Evolutionary conservation across 2,113 vertebrate species (phyloP).

Genomic region (Elgaria multicarinata): DNA sequence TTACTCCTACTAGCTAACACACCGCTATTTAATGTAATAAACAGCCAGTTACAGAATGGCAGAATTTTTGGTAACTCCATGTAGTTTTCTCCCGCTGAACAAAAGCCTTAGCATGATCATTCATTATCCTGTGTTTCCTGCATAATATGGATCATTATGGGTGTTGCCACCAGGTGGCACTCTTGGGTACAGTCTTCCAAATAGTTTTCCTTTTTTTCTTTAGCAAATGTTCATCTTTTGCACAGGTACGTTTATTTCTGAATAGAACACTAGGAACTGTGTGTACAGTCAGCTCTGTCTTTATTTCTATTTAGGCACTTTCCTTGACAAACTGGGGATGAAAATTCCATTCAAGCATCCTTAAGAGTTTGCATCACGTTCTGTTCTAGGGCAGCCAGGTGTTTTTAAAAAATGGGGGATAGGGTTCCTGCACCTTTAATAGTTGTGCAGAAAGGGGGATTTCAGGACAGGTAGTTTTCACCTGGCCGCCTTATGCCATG

Average conservation of each 20-base stretch:
- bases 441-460: background rate
- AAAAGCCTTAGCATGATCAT: background rate
- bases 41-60: background rate
- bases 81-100: background rate
- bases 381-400: background rate
- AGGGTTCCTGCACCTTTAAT: background rate
- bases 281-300: background rate
- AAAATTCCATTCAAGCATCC: background rate
- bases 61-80: slow-evolving; percentile 8
- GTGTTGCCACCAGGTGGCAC: slow-evolving; percentile 21
- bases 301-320: background rate
- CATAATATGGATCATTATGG: background rate
- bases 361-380: background rate
- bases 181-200: background rate
- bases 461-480: background rate
- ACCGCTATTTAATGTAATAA: background rate
- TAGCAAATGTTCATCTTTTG: slow-evolving; percentile 1
- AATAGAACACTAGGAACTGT: background rate
- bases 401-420: background rate
- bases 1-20: background rate
- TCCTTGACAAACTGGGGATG: background rate
- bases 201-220: background rate
- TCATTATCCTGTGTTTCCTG: background rate
- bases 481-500: background rate
- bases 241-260: background rate